Evolutionary conservation across 1,140 invertebrate species (phyloP), one percentile per base, ranked within the genome.

Genomic region (Cyclina sinensis): DNA sequence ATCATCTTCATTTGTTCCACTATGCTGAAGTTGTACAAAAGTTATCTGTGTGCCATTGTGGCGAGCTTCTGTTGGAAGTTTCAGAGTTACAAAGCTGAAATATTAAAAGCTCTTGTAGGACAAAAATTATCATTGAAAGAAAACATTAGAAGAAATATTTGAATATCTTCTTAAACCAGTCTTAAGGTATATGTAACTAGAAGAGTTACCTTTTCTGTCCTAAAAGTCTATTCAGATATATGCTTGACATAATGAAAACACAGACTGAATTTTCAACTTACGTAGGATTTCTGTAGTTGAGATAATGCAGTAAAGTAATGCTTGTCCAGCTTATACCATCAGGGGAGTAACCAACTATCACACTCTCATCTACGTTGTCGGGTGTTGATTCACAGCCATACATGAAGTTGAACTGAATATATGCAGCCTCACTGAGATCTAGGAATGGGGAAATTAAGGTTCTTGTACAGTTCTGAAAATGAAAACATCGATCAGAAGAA

Each of bases 321-420:
- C 92, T 93, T n/a, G 82, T 90, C 95, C 95, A 96, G 7, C 85
- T 90, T 11, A 94, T 93, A 21, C 94, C 95, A 89, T 95, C 92
- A 51, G 93, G 92, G 1, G 95, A 95, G 78, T 93, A 94, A 76
- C 95, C 94, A 0, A 96, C 80, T 5, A 95, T 81, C n/a, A 95
- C 92, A 16, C 92, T 92, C 83, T 95, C 90, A 86, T 95, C 93
- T 84, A 95, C 81, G n/a, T 89, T 89, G 5, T 85, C 88, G 18
- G 94, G 95, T 18, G 83, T 32, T 4, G 93, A 87, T 30, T 94
- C 80, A 84, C 95, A 96, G 9, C 95, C 95, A 90, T 95, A 95
- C 89, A 94, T 90, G 57, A 96, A 95, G 89, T 95, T 93, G 89
- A 96, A 96, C 92, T 96, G 95, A 24, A 96, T 91, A 43, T 95